Evolutionary conservation across 2,888 invertebrate genomes (phyloP).

Genomic region (Chironomus tentans): DNA sequence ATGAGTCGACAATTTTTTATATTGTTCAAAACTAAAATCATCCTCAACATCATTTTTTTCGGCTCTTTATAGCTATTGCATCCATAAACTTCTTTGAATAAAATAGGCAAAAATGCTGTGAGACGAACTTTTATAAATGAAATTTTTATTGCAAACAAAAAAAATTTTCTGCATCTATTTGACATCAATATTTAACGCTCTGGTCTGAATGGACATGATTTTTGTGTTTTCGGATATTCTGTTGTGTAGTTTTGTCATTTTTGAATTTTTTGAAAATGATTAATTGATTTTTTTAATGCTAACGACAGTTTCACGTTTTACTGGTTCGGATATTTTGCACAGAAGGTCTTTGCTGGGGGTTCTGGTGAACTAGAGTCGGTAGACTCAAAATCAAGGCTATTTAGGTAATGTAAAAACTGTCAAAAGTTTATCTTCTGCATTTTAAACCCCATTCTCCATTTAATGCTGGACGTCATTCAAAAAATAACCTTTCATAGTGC

Average conservation of each 20-base stretch:
- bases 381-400: too few relatives aligned
- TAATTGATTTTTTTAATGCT: conserved; percentile 2
- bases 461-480: too few relatives aligned
- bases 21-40: neutral
- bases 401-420: too few relatives aligned
- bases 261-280: conserved; percentile 15
- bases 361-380: neutral
- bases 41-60: neutral
- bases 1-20: conserved; percentile 7
- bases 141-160: too few relatives aligned
- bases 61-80: neutral
- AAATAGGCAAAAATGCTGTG: conserved; percentile 3
- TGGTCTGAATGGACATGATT: conserved; percentile 16
- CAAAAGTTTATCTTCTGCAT: too few relatives aligned
- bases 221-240: neutral
- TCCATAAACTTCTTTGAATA: neutral
- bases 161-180: conserved; percentile 1
- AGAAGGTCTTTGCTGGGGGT: neutral
- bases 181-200: conserved; percentile 20
- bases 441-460: too few relatives aligned
- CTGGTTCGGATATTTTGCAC: neutral
- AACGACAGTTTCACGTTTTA: too few relatives aligned
- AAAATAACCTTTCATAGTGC: too few relatives aligned
- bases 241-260: conserved; percentile 15
- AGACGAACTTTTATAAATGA: conserved; percentile 25